Percentiles rank a stretch among this genome's conserved stretches.
Evolutionary conservation across 2,888 invertebrate genomes (phyloP).

Genomic region (Conchocele bisecta): DNA sequence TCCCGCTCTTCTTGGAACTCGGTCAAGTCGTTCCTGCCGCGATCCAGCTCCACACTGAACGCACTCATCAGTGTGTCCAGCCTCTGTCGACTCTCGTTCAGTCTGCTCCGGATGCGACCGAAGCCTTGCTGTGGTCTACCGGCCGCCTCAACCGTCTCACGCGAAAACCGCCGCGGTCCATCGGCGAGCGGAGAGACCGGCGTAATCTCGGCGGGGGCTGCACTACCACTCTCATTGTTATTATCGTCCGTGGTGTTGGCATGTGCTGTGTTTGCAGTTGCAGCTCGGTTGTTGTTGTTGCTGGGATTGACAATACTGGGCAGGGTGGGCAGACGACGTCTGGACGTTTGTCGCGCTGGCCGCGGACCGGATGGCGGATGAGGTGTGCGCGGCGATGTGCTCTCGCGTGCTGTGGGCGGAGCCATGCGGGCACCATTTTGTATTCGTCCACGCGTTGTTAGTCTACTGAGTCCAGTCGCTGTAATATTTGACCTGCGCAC

Average conservation of each 20-base stretch:
- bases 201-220: neutral
- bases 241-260: conserved; percentile 25
- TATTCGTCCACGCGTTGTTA: conserved; percentile 50
- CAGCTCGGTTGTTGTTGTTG: conserved; percentile 24
- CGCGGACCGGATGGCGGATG: conserved; percentile 57
- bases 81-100: conserved; percentile 72
- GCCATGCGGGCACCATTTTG: conserved; percentile 30
- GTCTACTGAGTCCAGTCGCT: conserved; percentile 36
- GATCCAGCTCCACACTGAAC: conserved; percentile 72
- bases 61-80: conserved; percentile 73
- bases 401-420: conserved; percentile 7
- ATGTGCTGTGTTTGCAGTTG: conserved; percentile 4
- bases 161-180: conserved; percentile 13
- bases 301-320: conserved; percentile 55
- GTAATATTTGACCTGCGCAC: conserved; percentile 34
- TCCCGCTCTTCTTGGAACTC: conserved; percentile 73
- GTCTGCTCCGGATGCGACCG: conserved; percentile 66
- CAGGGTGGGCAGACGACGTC: conserved; percentile 63
- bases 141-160: conserved; percentile 11
- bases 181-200: conserved; percentile 5
- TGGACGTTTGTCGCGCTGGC: conserved; percentile 39
- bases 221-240: conserved; percentile 30
- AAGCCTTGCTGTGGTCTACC: conserved; percentile 30
- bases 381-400: conserved; percentile 42
- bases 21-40: conserved; percentile 67